Conservation (phyloP, 2,113 vertebrate genomes). For the Condylura cristata region DNA sequence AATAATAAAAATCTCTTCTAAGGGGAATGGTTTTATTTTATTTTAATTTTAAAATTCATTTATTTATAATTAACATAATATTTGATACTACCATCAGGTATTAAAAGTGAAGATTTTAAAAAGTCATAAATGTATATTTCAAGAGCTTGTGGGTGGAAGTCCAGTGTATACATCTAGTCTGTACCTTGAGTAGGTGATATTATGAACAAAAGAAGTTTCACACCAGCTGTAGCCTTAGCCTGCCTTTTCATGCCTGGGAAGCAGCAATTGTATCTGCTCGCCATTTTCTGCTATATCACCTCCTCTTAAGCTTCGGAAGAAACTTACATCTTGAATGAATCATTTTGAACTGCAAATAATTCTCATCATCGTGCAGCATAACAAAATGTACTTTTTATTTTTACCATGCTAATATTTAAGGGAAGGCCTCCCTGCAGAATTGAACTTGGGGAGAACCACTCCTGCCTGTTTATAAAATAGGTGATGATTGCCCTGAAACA, state of each 20-base stretch:
- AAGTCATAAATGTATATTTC: not conserved
- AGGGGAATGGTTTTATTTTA: too few relatives aligned
- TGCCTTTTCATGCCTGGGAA: not conserved
- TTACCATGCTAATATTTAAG: not conserved
- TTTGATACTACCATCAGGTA: too few relatives aligned
- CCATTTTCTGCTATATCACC: not conserved
- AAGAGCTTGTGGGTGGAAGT: not conserved
- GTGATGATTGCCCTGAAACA: not conserved
- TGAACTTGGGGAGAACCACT: not conserved
- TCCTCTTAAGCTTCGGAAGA: not conserved
- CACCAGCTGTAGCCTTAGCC: accelerated
- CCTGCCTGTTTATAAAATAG: not conserved
- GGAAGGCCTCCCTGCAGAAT: not conserved
- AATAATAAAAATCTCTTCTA: too few relatives aligned
- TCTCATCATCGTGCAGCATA: not conserved
- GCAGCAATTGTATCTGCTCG: not conserved
- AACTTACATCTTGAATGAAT: not conserved
- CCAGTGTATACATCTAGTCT: not conserved
- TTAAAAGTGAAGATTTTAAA: not conserved
- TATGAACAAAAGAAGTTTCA: slow-evolving; percentile 15
- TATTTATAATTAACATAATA: too few relatives aligned
- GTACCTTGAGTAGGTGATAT: not conserved
- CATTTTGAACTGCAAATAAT: not conserved
- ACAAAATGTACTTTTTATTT: not conserved
- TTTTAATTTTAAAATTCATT: not conserved